Evolutionary conservation across 2,797 vertebrate genomes (phyloP).

Genomic region (Coluber constrictor): DNA sequence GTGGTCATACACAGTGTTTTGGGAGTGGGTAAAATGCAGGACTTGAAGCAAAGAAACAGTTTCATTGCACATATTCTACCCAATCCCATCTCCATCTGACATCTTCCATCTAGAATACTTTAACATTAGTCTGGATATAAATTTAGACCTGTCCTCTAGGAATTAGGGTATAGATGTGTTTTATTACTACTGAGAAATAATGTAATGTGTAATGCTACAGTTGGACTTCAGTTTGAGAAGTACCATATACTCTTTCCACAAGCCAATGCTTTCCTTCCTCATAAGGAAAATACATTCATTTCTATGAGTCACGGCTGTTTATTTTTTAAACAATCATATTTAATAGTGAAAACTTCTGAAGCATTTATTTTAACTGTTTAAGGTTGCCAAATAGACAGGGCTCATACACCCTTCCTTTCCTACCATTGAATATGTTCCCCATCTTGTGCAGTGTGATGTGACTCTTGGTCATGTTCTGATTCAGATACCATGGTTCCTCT

Average conservation of each 20-base stretch:
- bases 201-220: background rate
- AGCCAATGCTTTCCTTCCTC: background rate
- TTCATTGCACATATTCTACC: background rate
- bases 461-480: background rate
- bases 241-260: background rate
- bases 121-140: background rate
- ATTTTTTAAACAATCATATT: background rate
- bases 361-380: background rate
- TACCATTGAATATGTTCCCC: background rate
- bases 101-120: background rate
- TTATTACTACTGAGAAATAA: background rate
- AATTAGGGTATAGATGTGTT: background rate
- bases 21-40: background rate
- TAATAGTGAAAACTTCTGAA: background rate
- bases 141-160: background rate
- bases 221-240: background rate
- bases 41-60: background rate
- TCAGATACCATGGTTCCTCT: background rate
- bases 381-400: background rate
- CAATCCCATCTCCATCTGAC: background rate
- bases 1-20: background rate
- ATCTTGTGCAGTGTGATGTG: background rate
- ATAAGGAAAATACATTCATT: background rate
- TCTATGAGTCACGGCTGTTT: background rate
- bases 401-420: background rate